Evolutionary conservation across 2,797 vertebrate species (phyloP), one percentile per base, ranked within the genome.

Genomic region (Tokudaia tokunoshimensis): DNA sequence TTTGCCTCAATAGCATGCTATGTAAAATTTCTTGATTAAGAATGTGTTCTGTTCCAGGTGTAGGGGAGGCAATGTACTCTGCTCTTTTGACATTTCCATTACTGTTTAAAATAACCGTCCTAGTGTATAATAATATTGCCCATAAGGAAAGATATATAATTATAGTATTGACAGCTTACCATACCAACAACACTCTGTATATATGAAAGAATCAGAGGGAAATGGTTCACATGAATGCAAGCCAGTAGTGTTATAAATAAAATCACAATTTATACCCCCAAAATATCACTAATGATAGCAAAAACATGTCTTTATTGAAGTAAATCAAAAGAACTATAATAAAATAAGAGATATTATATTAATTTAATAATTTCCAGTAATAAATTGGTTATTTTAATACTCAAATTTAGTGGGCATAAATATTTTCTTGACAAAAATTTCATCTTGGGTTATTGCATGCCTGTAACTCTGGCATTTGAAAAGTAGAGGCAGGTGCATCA

Each of bases 31-130:
- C 65, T 67, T 76, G 31, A 78, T 83, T 80, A 94, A 92, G 57
- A 87, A 79, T 74, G 4, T 76, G 41, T 3, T 72, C 79, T 59
- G 26, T 59, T 59, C 2, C 7, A 44, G 72, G 7, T 7, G 37
- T 57, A 75, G 0, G 17, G 11, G 1, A 89, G 37, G n/a, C 26
- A 89, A n/a, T 67, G 15, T 41, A 13, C 2, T 72, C 79, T 89
- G 22, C 55, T 96, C 74, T 93, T 34, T 80, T 89, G 37, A 91
- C 41, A 1, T 50, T 91, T 91, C 86, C 11, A 75, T 55, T 96
- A 84, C 4, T 70, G 2, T 57, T 88, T 79, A 20, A 26, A 52
- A 67, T 19, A 24, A 47, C 50, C 74, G 31, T 94, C 37, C 1
- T 12, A 72, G 0, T 76, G 14, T 78, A 10, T 80, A 72, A 4